These are phyloP conservation scores for Ophion costatus DNA, from an alignment of 2,888 invertebrate species.

Conservation along the genomic window DNA sequence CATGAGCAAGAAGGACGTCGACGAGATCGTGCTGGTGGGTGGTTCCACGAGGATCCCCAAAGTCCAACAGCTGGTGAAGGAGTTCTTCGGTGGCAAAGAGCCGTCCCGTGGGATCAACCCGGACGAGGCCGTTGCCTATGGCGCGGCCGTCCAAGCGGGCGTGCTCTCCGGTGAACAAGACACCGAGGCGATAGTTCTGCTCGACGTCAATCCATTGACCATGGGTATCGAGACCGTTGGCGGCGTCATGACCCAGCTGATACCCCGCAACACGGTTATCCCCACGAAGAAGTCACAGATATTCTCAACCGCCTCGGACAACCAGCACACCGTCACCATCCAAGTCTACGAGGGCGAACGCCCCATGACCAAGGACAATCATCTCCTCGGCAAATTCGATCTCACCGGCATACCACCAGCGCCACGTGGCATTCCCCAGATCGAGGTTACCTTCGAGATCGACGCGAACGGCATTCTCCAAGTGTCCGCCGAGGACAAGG, in stretches of 20 bases:
- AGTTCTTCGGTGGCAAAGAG: constrained; percentile 99
- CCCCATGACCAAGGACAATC: constrained; percentile 99
- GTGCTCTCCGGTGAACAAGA: constrained; percentile 99
- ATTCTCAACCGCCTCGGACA: constrained; percentile 99
- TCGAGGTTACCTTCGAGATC: constrained; percentile 97
- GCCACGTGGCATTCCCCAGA: constrained; percentile 96
- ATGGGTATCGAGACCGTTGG: constrained; percentile 99
- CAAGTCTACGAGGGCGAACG: constrained; percentile 99
- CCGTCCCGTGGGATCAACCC: constrained; percentile 99
- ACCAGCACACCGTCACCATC: constrained; percentile 99
- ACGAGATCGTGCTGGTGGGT: constrained; percentile 99
- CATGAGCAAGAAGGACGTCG: constrained; percentile 98
- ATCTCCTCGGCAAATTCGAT: constrained; percentile 99
- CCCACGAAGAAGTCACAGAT: constrained; percentile 99
- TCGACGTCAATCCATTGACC: constrained; percentile 99
- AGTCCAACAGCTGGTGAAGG: constrained; percentile 96
- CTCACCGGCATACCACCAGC: constrained; percentile 98
- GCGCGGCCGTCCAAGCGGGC: constrained; percentile 99
- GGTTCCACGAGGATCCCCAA: constrained; percentile 99
- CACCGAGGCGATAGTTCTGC: constrained; percentile 96
- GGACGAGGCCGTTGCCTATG: constrained; percentile 99
- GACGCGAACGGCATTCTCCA: constrained; percentile 97
- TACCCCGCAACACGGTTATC: constrained; percentile 98
- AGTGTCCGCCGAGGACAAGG: constrained; percentile 99
- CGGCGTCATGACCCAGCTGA: constrained; percentile 99